Evolutionary conservation across 1,140 invertebrate species (phyloP).

Genomic region (Heliothis virescens): DNA sequence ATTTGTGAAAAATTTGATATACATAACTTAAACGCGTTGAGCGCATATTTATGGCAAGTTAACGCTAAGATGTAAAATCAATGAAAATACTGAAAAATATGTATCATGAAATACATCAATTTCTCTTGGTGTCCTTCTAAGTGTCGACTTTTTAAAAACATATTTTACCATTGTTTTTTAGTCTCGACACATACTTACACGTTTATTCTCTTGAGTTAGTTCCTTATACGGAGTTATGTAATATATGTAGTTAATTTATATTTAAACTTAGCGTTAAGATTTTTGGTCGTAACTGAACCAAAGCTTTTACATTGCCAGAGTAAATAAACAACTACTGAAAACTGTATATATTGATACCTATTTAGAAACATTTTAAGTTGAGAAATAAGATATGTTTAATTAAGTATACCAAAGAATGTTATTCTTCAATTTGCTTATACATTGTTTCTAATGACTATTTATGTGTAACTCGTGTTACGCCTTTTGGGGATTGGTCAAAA

Average conservation of each 20-base stretch:
- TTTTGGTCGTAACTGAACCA: constrained; percentile 28
- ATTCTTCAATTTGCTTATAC: constrained; percentile 23
- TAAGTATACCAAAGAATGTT: constrained; percentile 42
- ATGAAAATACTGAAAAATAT: neutral
- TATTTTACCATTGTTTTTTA: neutral
- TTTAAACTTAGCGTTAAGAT: constrained; percentile 18
- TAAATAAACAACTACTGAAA: constrained; percentile 13
- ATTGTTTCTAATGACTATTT: neutral
- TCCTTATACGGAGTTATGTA: constrained; percentile 10
- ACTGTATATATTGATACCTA: constrained; percentile 19
- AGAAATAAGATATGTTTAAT: constrained; percentile 20
- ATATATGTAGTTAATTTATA: constrained; percentile 14
- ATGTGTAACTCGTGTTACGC: neutral
- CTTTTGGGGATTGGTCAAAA: constrained; percentile 21
- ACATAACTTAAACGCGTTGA: neutral
- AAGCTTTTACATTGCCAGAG: constrained; percentile 40
- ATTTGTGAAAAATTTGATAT: neutral
- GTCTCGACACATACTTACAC: neutral
- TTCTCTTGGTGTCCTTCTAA: neutral
- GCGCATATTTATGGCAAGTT: neutral
- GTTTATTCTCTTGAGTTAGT: neutral
- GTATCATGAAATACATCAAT: neutral
- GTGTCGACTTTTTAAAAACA: neutral
- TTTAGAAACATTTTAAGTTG: constrained; percentile 34
- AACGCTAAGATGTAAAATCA: neutral